These are phyloP conservation scores for Adineta ricciae DNA, from an alignment of 2,888 invertebrate species.

Conservation along the genomic window DNA sequence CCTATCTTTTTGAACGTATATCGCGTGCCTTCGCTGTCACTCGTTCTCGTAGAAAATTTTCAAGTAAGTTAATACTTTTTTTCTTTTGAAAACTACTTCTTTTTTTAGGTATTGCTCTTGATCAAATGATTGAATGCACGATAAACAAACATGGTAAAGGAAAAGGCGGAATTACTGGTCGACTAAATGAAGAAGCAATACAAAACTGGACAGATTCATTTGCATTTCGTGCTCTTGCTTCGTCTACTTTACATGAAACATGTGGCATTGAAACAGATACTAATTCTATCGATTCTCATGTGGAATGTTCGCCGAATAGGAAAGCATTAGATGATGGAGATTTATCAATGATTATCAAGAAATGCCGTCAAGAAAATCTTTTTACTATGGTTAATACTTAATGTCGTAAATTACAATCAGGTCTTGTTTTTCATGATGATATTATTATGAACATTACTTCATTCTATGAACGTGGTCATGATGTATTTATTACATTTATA, in stretches of 20 bases:
- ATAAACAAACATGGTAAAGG: neutral
- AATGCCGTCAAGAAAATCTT: no score
- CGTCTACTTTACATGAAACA: neutral
- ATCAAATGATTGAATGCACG: neutral
- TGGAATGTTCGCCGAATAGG: no score
- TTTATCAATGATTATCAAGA: no score
- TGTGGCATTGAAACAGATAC: neutral
- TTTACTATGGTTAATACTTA: no score
- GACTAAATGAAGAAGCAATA: neutral
- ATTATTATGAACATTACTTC: neutral
- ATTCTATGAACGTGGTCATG: neutral
- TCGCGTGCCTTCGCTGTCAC: no score
- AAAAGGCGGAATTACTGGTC: neutral
- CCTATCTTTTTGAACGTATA: no score
- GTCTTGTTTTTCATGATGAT: neutral
- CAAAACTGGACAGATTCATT: neutral
- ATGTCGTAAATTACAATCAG: no score
- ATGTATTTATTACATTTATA: neutral
- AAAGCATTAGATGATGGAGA: no score
- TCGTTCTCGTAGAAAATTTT: no score
- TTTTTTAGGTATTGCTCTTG: neutral
- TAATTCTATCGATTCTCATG: no score
- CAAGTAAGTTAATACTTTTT: no score
- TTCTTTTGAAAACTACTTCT: no score
- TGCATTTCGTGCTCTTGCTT: neutral